Evolutionary conservation across 2,797 vertebrate species (phyloP).

Genomic region (Telmatherina bonti): DNA sequence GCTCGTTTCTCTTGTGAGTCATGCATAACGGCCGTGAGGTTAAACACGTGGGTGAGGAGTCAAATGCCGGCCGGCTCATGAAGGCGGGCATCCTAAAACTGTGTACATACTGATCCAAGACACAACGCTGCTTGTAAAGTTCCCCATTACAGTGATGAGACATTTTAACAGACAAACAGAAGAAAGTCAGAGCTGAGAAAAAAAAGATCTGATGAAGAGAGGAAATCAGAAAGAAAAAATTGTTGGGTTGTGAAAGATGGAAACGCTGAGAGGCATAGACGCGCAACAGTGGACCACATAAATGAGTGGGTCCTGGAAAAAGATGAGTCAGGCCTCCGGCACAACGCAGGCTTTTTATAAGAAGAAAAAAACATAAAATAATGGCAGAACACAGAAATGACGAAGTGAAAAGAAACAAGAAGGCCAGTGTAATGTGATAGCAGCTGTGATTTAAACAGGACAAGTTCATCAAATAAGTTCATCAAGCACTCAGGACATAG

Average conservation of each 20-base stretch:
- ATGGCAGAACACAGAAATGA: not conserved
- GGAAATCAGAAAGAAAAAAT: not conserved
- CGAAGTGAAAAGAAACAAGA: not conserved
- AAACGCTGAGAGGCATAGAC: conserved; percentile 6
- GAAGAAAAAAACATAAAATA: not conserved
- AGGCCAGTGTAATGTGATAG: too few species aligned
- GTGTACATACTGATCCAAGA: not conserved
- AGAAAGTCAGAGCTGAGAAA: not conserved
- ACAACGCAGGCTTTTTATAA: not conserved
- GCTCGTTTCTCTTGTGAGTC: not conserved
- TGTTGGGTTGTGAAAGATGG: not conserved
- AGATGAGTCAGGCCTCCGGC: conserved; percentile 53
- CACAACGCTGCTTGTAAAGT: conserved; percentile 3
- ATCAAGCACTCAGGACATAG: too few species aligned
- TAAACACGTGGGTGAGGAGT: conserved; percentile 37
- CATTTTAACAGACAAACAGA: not conserved
- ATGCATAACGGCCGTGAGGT: conserved; percentile 16
- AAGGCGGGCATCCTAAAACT: not conserved
- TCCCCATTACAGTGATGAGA: conserved; percentile 18
- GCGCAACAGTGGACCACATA: conserved; percentile 14
- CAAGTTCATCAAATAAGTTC: not conserved
- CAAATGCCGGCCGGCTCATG: conserved; percentile 20
- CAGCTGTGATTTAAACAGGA: not conserved
- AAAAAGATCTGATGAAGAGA: not conserved
- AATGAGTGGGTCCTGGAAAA: conserved; percentile 52